phyloP scores from a whole-genome alignment of 2,113 vertebrate genomes.

The Corydoras maculifer region DNA sequence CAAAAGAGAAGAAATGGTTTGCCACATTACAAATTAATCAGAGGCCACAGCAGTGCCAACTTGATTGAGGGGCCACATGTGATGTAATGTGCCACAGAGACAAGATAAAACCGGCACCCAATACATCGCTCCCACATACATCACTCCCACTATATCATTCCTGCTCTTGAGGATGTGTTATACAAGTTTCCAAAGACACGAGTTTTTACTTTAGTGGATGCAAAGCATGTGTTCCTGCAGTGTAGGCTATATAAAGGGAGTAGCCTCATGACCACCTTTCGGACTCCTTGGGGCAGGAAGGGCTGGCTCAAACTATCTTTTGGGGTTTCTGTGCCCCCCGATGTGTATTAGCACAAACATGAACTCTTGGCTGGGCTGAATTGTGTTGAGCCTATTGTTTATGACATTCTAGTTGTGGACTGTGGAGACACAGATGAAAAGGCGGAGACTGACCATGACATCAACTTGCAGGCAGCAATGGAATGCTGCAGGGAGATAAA shows the following conservation, averaged over 20 bases:
- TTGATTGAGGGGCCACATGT: not conserved
- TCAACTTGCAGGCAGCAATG: not conserved
- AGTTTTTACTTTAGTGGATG: constrained; percentile 12
- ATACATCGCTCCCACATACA: constrained; percentile 11
- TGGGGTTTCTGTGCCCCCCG: constrained; percentile 31
- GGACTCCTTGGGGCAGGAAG: constrained; percentile 18
- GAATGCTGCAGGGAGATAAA: not conserved
- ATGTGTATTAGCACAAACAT: constrained; percentile 35
- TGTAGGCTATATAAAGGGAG: constrained; percentile 28
- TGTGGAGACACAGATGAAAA: not conserved
- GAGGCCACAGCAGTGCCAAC: not conserved
- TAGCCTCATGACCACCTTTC: constrained; percentile 32
- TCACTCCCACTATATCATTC: constrained; percentile 24
- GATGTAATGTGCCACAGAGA: not conserved
- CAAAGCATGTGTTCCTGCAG: constrained; percentile 25
- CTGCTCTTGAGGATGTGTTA: constrained; percentile 25
- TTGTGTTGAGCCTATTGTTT: constrained; percentile 28
- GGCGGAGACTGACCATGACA: not conserved
- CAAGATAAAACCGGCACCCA: not conserved
- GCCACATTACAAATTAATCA: not conserved
- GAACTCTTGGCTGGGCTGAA: constrained; percentile 24
- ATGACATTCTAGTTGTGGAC: constrained; percentile 32
- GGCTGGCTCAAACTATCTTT: constrained; percentile 40
- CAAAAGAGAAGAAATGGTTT: not conserved
- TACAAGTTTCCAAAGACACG: constrained; percentile 28